Evolutionary conservation across 2,888 invertebrate species (phyloP), one percentile per base, ranked within the genome.

Genomic region (Lasius fuliginosus): DNA sequence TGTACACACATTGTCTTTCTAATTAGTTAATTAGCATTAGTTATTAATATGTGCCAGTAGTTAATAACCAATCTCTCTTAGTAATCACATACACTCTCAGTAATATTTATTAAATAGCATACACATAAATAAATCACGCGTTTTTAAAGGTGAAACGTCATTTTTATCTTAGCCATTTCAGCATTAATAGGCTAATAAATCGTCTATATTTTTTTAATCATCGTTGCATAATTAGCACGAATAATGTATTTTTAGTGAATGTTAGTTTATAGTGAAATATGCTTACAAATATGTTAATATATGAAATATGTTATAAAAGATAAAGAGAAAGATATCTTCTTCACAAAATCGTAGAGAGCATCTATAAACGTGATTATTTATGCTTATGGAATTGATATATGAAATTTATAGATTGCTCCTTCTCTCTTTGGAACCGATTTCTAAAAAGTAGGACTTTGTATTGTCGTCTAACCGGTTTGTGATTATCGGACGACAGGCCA

Each of bases 381-480:
- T 18, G n/a, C 8, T 67, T 5, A 56, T n/a, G 5, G 53, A 65
- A 18, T 12, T 64, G 12, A 71, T 5, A 33, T 33, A 30, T 68
- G 4, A 0, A 58, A 71, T 79, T 42, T 58, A 23, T 27, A 42
- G 30, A 42, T 82, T 77, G n/a, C 8, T 84, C 83, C 23, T 23
- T 83, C 88, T 85, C 8, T 75, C 67, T 68, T 53, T 62, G 40
- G 42, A 74, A 64, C 40, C 83, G 67, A 84, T 79, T 86, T 85
- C 83, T 86, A 84, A 87, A 89, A 89, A 88, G 83, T 88, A 71
- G 60, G 65, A 84, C 71, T 88, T 86, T 84, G 77, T 79, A 89
- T 88, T 85, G 85, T 86, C 77, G 83, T 85, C 84, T 46, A 87
- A 90, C 89, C 89, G 88, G 87, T 89, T 90, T 86, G 84, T 84